These are phyloP conservation scores for Trinectes maculatus DNA, from an alignment of 2,113 vertebrate genomes.

Conservation along the genomic window DNA sequence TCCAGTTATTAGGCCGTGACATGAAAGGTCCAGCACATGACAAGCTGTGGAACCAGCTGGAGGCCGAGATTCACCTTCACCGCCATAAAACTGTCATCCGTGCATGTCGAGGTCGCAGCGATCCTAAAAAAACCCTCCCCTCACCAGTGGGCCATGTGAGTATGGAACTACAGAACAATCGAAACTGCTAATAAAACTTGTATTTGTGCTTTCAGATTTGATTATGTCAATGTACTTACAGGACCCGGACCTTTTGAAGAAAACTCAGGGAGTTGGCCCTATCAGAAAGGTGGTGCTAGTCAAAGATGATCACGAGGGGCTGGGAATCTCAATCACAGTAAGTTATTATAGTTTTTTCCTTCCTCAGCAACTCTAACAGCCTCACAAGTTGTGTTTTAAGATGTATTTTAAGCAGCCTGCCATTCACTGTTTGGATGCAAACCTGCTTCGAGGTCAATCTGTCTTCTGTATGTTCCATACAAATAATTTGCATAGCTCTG, in stretches of 20 bases:
- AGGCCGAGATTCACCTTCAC: slow-evolving; percentile 98
- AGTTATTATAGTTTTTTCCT: slow-evolving; percentile 34
- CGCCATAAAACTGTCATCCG: slow-evolving; percentile 98
- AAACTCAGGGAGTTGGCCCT: slow-evolving; percentile 96
- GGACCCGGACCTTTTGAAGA: slow-evolving; percentile 95
- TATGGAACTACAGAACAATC: slow-evolving; percentile 1
- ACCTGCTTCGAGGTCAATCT: not conserved
- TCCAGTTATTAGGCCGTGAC: slow-evolving; percentile 94
- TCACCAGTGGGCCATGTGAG: slow-evolving; percentile 93
- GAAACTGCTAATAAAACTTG: not conserved
- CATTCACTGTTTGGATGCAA: not conserved
- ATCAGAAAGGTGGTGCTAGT: slow-evolving; percentile 95
- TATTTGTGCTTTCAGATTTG: not conserved
- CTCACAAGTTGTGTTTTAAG: not conserved
- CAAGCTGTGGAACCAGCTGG: slow-evolving; percentile 98
- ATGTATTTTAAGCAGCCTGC: not conserved
- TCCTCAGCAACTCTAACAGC: not conserved
- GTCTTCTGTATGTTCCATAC: too few species aligned
- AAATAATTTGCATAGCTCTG: too few species aligned
- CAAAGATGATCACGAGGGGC: slow-evolving; percentile 98
- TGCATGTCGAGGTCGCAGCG: slow-evolving; percentile 94
- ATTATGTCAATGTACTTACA: slow-evolving; percentile 58
- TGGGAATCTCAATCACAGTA: slow-evolving; percentile 99
- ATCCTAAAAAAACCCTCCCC: slow-evolving; percentile 91
- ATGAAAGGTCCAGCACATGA: slow-evolving; percentile 99